Evolutionary conservation across 1,140 invertebrate genomes (phyloP).

Genomic region (Apis mellifera): Amel_HAv3.1 CM009937.2:342501-343000

Average conservation of each 20-base stretch:
- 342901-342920: background rate
- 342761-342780: no score
- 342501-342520: background rate
- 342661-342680: conserved; percentile 27
- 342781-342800: background rate
- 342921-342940: background rate
- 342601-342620: conserved; percentile 37
- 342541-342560: conserved; percentile 8
- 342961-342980: background rate
- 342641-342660: conserved; percentile 55
- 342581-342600: conserved; percentile 42
- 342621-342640: conserved; percentile 55
- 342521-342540: background rate
- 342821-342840: background rate
- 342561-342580: background rate
- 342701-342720: background rate
- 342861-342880: conserved; percentile 6
- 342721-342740: no score
- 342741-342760: no score
- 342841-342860: background rate
- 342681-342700: conserved; percentile 2
- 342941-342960: background rate
- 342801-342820: background rate
- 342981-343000: background rate
- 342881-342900: background rate